Conservation (phyloP, 2,888 invertebrate species). For the Prosopocoilus inquinatus region DNA sequence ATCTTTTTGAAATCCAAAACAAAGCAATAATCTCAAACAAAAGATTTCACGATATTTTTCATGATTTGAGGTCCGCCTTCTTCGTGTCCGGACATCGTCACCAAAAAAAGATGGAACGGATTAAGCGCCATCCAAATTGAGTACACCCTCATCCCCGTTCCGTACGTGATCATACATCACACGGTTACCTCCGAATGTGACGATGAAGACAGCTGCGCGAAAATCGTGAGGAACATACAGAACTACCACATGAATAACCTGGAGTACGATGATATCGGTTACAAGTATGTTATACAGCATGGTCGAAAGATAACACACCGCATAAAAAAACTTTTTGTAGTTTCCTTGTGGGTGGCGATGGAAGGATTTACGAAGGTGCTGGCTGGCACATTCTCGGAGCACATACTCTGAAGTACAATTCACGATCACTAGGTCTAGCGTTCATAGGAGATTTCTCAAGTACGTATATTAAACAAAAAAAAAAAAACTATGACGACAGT, state of each 20-base stretch:
- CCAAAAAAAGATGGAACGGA: constrained; percentile 55
- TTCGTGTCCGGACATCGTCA: no score
- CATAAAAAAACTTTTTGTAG: constrained; percentile 38
- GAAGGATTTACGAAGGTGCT: constrained; percentile 59
- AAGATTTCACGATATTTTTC: no score
- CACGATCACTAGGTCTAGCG: constrained; percentile 55
- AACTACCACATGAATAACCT: constrained; percentile 53
- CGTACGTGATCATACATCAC: constrained; percentile 58
- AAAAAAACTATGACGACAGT: no score
- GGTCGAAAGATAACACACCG: no score
- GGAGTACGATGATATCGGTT: constrained; percentile 58
- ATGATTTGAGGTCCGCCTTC: no score
- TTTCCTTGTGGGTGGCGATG: constrained; percentile 61
- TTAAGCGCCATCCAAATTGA: constrained; percentile 51
- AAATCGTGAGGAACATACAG: constrained; percentile 51
- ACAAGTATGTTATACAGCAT: constrained; percentile 55
- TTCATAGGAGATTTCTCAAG: constrained; percentile 59
- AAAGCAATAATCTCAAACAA: no score
- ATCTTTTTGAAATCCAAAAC: no score
- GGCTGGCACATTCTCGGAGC: constrained; percentile 60
- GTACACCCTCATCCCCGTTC: constrained; percentile 55
- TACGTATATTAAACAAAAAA: background rate
- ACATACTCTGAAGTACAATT: constrained; percentile 57
- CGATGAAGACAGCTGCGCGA: constrained; percentile 49
- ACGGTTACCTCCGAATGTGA: constrained; percentile 55